phyloP scores from a whole-genome alignment of 2,888 invertebrate genomes.

The Drosophila testacea region DNA sequence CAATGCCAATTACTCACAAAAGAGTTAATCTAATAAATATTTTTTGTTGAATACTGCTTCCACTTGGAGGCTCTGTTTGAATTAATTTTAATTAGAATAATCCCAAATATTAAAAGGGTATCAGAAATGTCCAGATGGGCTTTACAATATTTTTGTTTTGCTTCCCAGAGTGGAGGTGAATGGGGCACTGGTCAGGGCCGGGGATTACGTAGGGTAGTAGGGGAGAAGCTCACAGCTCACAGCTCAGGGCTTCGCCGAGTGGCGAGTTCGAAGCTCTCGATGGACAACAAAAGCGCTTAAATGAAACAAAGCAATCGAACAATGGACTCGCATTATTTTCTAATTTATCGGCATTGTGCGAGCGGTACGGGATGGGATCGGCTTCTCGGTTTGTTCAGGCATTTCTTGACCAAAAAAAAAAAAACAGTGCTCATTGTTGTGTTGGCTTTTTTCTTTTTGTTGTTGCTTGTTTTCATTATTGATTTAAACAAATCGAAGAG shows the following conservation, averaged over 20 bases:
- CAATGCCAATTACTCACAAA: background rate
- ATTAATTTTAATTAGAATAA: conserved; percentile 13
- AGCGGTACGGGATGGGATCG: conserved; percentile 59
- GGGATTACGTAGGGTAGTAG: conserved; percentile 3
- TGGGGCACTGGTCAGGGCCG: conserved; percentile 31
- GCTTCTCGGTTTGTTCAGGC: conserved; percentile 46
- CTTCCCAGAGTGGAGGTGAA: conserved; percentile 43
- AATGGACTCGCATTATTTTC: conserved; percentile 82
- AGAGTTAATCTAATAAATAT: conserved; percentile 11
- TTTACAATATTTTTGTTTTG: conserved; percentile 12
- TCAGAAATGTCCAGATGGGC: conserved; percentile 4
- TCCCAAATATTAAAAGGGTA: conserved; percentile 32
- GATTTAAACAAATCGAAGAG: conserved; percentile 77
- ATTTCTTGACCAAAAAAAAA: conserved; percentile 40
- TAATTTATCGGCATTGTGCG: conserved; percentile 81
- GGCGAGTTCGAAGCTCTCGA: conserved; percentile 29
- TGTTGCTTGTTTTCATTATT: conserved; percentile 73
- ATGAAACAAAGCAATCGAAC: conserved; percentile 79
- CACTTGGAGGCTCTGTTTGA: background rate
- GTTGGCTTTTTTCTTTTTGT: conserved; percentile 43
- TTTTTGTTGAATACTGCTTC: background rate
- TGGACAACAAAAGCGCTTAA: conserved; percentile 77
- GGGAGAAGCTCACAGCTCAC: conserved; percentile 12
- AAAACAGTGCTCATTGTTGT: conserved; percentile 29
- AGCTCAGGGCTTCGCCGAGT: conserved; percentile 12